These are phyloP conservation scores for Rhinophrynus dorsalis DNA, from an alignment of 2,797 vertebrate genomes.

Conservation along the genomic window DNA sequence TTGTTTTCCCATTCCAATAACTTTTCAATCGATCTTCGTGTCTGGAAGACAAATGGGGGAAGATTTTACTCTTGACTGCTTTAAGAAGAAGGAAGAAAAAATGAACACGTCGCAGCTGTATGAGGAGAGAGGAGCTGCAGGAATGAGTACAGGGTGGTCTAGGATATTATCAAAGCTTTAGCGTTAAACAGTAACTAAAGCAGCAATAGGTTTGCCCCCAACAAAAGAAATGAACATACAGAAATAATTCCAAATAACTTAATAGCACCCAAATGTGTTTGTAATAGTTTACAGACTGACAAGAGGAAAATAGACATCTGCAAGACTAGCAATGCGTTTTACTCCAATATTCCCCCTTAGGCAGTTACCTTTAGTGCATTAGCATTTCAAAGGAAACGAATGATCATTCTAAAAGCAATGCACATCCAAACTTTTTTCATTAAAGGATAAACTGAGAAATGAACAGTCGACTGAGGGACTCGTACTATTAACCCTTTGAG, in stretches of 20 bases:
- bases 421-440: too few relatives aligned
- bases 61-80: constrained; percentile 79
- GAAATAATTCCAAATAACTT: neutral
- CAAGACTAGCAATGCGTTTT: too few relatives aligned
- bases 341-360: too few relatives aligned
- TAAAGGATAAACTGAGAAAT: too few relatives aligned
- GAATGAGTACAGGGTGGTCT: constrained; percentile 81
- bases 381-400: too few relatives aligned
- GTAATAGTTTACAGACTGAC: constrained; percentile 5
- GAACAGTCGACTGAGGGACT: too few relatives aligned
- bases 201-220: constrained; percentile 43
- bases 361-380: too few relatives aligned
- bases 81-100: constrained; percentile 55
- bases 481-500: too few relatives aligned
- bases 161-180: constrained; percentile 49
- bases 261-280: neutral
- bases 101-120: constrained; percentile 77
- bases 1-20: constrained; percentile 99
- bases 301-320: neutral
- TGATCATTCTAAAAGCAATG: too few relatives aligned
- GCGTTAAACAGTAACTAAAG: constrained; percentile 57
- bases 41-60: constrained; percentile 88
- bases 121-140: constrained; percentile 69
- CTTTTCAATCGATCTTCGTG: constrained; percentile 95
- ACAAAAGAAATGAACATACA: constrained; percentile 1